A percentile compares a stretch with the other conserved stretches of the same genome.
These are phyloP conservation scores for Pelvicachromis taeniatus DNA, from an alignment of 2,113 vertebrate species.

Conservation along the genomic window DNA sequence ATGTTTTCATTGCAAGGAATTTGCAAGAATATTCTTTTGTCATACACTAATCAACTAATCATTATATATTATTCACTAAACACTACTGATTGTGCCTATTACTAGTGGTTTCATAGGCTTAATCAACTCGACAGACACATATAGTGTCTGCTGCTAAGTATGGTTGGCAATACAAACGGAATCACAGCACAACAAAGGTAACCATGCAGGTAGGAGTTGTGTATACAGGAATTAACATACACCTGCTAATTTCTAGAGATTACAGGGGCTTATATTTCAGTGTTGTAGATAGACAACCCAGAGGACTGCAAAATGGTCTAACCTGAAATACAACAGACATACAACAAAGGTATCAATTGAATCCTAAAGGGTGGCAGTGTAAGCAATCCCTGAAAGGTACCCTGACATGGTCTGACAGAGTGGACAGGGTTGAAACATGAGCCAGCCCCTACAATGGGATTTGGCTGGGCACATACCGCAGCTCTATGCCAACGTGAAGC, in stretches of 20 bases:
- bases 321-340: neutral
- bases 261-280: constrained; percentile 2
- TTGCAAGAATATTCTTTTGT: neutral
- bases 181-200: constrained; percentile 21
- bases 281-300: neutral
- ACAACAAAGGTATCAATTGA: neutral
- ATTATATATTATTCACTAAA: neutral
- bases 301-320: neutral
- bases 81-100: neutral
- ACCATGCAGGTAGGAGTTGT: constrained; percentile 3
- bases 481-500: neutral
- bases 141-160: neutral
- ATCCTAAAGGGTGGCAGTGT: neutral
- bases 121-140: neutral
- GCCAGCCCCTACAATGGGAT: neutral
- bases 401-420: constrained; percentile 21
- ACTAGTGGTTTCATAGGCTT: neutral
- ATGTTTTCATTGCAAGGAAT: neutral
- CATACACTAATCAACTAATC: neutral
- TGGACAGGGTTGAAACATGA: constrained; percentile 35
- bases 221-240: constrained; percentile 21
- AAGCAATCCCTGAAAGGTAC: constrained; percentile 1
- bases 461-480: neutral
- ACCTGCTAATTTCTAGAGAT: constrained; percentile 6
- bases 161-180: neutral